These are phyloP conservation scores for Lepisosteus oculatus DNA, from an alignment of 2,113 vertebrate species.

Conservation along the genomic window DNA sequence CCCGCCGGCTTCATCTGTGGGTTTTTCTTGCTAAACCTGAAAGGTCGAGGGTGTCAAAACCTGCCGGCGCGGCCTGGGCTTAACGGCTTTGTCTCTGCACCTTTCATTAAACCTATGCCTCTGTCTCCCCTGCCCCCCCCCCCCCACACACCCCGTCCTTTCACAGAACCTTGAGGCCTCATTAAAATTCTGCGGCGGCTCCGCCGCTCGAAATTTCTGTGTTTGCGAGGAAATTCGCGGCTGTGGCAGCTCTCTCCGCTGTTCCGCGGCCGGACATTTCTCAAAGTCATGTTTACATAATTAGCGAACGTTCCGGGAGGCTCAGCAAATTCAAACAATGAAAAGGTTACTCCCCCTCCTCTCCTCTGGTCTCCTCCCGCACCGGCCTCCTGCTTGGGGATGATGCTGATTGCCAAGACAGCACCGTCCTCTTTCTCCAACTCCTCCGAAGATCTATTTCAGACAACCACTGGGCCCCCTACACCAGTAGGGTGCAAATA, in stretches of 20 bases:
- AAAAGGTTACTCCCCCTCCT: constrained; percentile 52
- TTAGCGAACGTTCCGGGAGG: constrained; percentile 57
- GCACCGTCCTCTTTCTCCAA: too few species aligned
- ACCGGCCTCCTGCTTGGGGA: background rate
- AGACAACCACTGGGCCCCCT: background rate
- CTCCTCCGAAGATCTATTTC: background rate
- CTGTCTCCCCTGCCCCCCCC: constrained; percentile 19
- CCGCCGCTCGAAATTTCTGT: constrained; percentile 51
- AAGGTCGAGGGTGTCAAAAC: constrained; percentile 55
- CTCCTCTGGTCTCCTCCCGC: constrained; percentile 40
- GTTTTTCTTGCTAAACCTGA: constrained; percentile 40
- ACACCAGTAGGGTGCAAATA: background rate
- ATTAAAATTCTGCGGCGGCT: constrained; percentile 64
- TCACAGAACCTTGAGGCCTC: constrained; percentile 61
- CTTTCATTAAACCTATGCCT: constrained; percentile 2
- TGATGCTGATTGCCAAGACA: background rate
- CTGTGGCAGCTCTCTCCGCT: constrained; percentile 50
- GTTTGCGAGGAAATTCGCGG: constrained; percentile 64
- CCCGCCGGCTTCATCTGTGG: constrained; percentile 38
- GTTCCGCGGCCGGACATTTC: constrained; percentile 58
- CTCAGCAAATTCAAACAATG: constrained; percentile 60
- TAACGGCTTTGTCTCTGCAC: background rate
- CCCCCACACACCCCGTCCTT: constrained; percentile 51
- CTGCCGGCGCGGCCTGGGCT: background rate
- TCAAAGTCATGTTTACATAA: constrained; percentile 70